Evolutionary conservation across 2,113 vertebrate genomes (phyloP).

Genomic region (Cavia aperea): DNA sequence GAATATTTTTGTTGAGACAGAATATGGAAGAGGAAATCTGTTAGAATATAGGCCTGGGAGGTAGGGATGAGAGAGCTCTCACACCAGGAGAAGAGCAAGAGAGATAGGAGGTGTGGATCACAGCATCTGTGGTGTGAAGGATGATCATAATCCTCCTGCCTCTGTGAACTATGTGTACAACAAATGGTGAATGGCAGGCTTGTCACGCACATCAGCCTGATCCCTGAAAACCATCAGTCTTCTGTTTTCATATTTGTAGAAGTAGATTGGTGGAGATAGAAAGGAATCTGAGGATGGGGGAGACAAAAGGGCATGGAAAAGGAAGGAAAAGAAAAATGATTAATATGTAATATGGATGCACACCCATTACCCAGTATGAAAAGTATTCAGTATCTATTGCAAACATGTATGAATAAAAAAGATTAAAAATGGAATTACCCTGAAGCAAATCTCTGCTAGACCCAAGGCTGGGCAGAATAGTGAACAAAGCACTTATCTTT

Average conservation of each 20-base stretch:
- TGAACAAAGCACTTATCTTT: background rate
- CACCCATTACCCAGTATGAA: too few relatives aligned
- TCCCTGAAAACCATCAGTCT: too few relatives aligned
- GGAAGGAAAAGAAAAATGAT: background rate
- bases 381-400: background rate
- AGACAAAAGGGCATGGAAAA: background rate
- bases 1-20: background rate
- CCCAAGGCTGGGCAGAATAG: background rate
- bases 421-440: background rate
- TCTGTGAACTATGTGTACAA: background rate
- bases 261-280: background rate
- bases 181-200: too few relatives aligned
- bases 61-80: too few relatives aligned
- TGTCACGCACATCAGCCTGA: background rate
- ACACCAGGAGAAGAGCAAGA: background rate
- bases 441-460: background rate
- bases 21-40: background rate
- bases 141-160: rapidly evolving
- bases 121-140: background rate
- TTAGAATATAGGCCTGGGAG: background rate
- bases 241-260: background rate
- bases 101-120: too few relatives aligned
- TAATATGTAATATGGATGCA: background rate
- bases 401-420: background rate
- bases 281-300: background rate